A percentile compares a stretch with the other conserved stretches of the same genome.
These are phyloP conservation scores for Micronisus gabar DNA, from an alignment of 2,113 vertebrate species.

Conservation along the genomic window DNA sequence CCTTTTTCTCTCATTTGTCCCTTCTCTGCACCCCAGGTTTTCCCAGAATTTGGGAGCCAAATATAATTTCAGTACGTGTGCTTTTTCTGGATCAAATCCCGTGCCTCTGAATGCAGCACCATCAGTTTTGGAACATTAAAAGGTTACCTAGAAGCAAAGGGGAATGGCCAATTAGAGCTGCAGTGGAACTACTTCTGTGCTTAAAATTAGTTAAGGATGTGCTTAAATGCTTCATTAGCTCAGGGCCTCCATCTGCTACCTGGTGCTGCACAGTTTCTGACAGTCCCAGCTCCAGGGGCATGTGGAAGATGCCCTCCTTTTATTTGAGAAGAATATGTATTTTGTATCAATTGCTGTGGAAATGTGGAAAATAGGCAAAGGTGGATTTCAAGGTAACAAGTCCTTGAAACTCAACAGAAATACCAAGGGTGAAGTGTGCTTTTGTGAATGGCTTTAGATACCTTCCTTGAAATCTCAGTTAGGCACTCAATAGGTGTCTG, in stretches of 20 bases:
- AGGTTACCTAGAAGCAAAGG: background rate
- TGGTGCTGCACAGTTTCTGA: background rate
- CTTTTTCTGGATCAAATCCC: background rate
- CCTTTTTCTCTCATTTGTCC: background rate
- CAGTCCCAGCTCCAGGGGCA: background rate
- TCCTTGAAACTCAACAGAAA: background rate
- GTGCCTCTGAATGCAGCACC: background rate
- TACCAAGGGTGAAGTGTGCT: background rate
- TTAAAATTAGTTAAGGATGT: background rate
- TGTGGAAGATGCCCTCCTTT: background rate
- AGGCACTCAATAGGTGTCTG: background rate
- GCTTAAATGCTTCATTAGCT: background rate
- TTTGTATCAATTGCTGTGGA: background rate
- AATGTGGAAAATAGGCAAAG: background rate
- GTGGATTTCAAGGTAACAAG: background rate
- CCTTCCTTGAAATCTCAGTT: background rate
- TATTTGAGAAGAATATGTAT: background rate
- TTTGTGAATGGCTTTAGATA: background rate
- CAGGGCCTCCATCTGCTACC: background rate
- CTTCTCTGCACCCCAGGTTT: background rate
- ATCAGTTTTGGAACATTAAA: background rate
- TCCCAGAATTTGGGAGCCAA: background rate
- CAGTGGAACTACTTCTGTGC: background rate
- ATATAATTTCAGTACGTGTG: background rate
- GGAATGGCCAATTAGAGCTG: background rate